Base-by-base conservation (phyloP, 1,140 invertebrate genomes). In the Bemisia tabaci region DNA sequence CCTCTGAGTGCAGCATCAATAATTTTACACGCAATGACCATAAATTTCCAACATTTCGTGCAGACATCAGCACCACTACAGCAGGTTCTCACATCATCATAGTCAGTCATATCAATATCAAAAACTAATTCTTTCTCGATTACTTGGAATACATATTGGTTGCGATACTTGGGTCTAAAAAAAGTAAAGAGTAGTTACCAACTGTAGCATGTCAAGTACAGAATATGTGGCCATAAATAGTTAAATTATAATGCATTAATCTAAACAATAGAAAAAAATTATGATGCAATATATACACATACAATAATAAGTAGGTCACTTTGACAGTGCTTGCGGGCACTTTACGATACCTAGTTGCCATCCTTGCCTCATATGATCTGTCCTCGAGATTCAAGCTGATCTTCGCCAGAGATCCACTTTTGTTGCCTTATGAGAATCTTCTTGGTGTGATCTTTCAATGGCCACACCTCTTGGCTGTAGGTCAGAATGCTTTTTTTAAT, bases 31-130 rank as follows among this genome's bases (percentile, higher is more conserved):
- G 95, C 97, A 69, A 99, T 81, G 17, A 85, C 83, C 91, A 99
- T 97, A 73, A 95, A 94, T 72, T 92, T 94, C 97, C 97, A 99
- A 77, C 97, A 99, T 77, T 94, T 96, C 0, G 75, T 77, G 77
- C 96, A 98, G 22, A 98, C 89, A 72, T 87, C 88, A 12, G 94
- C 87, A 59, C 90, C 94, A 62, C 84, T 85, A 73, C 92, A 95
- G 77, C 95, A 98, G 63, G 83, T 91, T 76, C 97, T 81, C 1
- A 99, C 87, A 75, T 97, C 93, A 84, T 99, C 96, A 80, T 99
- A 99, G 81, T 99, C 97, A 62, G 96, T 98, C 84, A 99, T 91
- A 84, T 99, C 97, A 74, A 99, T 99, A 87, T 99, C 97, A 82
- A 99, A 97, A 1, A 99, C 94, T 17, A 98, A 78, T 81, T 99